Evolutionary conservation across 1,140 invertebrate genomes (phyloP), one percentile per base, ranked within the genome.

Genomic region (Pseudomyrmex cubaensis): DNA sequence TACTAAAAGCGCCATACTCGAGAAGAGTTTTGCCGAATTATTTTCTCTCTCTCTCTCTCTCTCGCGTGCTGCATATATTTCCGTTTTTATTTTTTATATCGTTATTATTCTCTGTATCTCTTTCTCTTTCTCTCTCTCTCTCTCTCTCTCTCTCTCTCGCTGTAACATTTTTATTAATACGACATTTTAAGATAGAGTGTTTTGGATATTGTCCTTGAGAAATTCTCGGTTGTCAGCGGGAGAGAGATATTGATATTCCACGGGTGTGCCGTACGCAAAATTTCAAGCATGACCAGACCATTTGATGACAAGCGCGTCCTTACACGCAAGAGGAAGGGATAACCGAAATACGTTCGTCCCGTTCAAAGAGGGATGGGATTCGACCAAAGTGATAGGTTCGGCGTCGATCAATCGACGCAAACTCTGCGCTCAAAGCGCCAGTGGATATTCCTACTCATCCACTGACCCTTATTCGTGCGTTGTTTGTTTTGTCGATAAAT

Each of bases 201-300:
- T 89, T 89, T 86, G 85, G 85, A 89, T 89, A 85, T 89, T 78
- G 76, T 89, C 85, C 88, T 89, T 89, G 85, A 89, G 84, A 88
- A 89, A 89, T 86, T 54, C 72, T 62, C 72, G 80, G 75, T 85
- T 77, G 77, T 56, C 82, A 46, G 48, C 64, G 50, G 72, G 72
- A 35, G 75, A 78, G 90, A 78, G 90, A 90, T 91, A 90, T 89
- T 87, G 90, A 90, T 90, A 90, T 90, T 89, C 84, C 82, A 72
- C 85, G 80, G 83, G 56, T 89, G 87, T 84, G 88, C 80, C 69
- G 75, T 73, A 85, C 85, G 85, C 35, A 35, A 89, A 91, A 91
- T 91, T 91, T 91, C 90, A 90, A 90, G 91, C 91, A 89, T 91
- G 88, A 89, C 89, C 89, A 90, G 85, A 78, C 84, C 87, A 87